These are phyloP conservation scores for Lepidotrigona ventralis DNA, from an alignment of 1,140 invertebrate species.

Conservation along the genomic window DNA sequence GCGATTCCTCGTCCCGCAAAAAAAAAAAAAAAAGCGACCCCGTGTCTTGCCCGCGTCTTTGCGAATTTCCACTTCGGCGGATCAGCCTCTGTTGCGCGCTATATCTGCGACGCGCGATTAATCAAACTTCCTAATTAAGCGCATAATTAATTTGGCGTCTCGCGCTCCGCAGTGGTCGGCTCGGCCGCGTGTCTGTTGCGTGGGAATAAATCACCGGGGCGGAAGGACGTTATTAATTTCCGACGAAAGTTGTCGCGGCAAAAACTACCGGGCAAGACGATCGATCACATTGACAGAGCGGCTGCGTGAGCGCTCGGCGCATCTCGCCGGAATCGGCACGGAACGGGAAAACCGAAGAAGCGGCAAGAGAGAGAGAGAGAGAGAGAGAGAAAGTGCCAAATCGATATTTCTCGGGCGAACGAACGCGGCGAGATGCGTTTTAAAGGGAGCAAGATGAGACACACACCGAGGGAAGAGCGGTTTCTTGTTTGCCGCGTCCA, in stretches of 20 bases:
- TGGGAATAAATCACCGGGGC: slow-evolving; percentile 13
- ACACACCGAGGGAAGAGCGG: slow-evolving; percentile 2
- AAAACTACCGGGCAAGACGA: slow-evolving; percentile 14
- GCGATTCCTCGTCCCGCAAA: neutral
- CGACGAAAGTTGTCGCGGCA: slow-evolving; percentile 16
- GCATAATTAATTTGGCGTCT: slow-evolving; percentile 38
- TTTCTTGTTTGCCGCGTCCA: slow-evolving; percentile 64
- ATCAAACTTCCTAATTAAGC: slow-evolving; percentile 46
- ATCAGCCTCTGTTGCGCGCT: neutral
- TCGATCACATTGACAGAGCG: slow-evolving; percentile 33
- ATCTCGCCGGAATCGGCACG: neutral
- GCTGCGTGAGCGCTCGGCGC: neutral
- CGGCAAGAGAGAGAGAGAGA: too few species aligned
- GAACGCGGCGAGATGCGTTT: slow-evolving; percentile 30
- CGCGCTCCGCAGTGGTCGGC: neutral
- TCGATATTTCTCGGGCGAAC: slow-evolving; percentile 47
- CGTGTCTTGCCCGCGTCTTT: neutral
- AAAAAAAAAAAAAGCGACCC: too few species aligned
- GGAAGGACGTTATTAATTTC: slow-evolving; percentile 34
- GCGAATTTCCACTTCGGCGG: neutral
- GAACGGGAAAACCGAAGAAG: neutral
- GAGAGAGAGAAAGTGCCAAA: neutral
- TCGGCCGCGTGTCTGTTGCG: neutral
- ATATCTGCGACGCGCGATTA: slow-evolving; percentile 19
- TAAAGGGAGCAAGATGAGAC: slow-evolving; percentile 45